Evolutionary conservation across 2,113 vertebrate species (phyloP), one percentile per base, ranked within the genome.

Genomic region (Smithornis capensis): DNA sequence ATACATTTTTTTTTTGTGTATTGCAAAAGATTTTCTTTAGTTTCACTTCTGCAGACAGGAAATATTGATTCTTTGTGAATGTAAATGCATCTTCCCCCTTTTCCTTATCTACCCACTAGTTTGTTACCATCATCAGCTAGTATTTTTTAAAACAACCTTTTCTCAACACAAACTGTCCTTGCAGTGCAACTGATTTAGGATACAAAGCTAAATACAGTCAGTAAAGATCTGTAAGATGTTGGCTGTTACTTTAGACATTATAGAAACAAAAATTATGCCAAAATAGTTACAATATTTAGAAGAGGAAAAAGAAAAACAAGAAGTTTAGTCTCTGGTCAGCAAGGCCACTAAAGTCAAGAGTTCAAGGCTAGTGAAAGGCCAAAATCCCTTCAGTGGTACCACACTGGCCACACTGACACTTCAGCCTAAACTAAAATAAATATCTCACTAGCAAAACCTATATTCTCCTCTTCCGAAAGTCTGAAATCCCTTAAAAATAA

Each of bases 41-140:
- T 25, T 68, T 64, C 53, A 14, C 38, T 83, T 37, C 14, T 28
- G 9, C 19, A 0, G 1, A 11, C 9, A 6, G 11, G 11, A 62
- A 52, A 62, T 0, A 38, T 0, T 1, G 3, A 25, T 25, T 24
- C 28, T 27, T 62, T 21, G 44, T 1, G 12, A 44, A 45, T 2
- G 19, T 8, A 60, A 91, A 81, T 0, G 5, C 33, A 1, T 6
- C 23, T 33, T 28, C 15, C 50, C 49, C 15, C 33, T 35, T 5
- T 31, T n/a, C 56, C 47, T 22, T 5, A 5, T 2, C 10, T 9
- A 5, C 5, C 27, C 10, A 27, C 6, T 5, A 3, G 17, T 10
- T 8, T 4, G 7, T 37, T 10, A 42, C 70, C 33, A 14, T 4
- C 44, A 50, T 44, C 40, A 63, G 53, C 12, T 56, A 7, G 1